Evolutionary conservation across 2,888 invertebrate species (phyloP), one percentile per base, ranked within the genome.

Genomic region (Auanema freiburgensis): DNA sequence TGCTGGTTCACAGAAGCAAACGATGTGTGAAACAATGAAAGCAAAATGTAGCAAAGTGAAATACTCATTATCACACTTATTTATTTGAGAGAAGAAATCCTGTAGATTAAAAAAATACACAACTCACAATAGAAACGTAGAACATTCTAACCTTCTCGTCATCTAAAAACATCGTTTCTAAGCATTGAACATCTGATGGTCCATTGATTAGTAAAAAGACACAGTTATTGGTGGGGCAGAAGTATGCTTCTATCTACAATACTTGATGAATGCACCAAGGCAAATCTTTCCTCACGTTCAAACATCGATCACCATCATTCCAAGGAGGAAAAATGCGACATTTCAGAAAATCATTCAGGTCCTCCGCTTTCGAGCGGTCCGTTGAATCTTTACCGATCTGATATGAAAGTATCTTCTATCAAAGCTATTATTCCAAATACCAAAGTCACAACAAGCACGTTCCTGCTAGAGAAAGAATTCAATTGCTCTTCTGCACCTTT

Each of bases 351-450:
- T 62, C 62, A 16, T 62, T 62, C n/a, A 62, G 14, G 3, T 62
- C 62, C 8, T 62, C 56, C 12, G 10, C 25, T 18, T 62, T 62
- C 12, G 16, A 24, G 4, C 62, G 56, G 18, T 56, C 43, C 21
- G 57, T 50, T 6, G 33, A 18, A 41, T 62, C 62, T 49, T 62
- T 62, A 33, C 62, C 62, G 24, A 62, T 50, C 62, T 62, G 24
- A 57, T 42, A 49, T 0, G 12, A 8, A 8, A 52, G 21, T 33
- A 5, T 33, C 8, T 8, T 33, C 33, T 33, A 33, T n/a, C n/a
- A n/a, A n/a, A n/a, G n/a, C n/a, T n/a, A n/a, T n/a, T 33, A 8
- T 33, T 33, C 33, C 8, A 33, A 3, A 5, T 5, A 33, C 33
- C 33, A 33, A 33, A 5, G 33, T 33, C 4, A 33, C 33, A 3